Conservation (phyloP, 2,888 invertebrate genomes). For the Drosophila yooni region DNA sequence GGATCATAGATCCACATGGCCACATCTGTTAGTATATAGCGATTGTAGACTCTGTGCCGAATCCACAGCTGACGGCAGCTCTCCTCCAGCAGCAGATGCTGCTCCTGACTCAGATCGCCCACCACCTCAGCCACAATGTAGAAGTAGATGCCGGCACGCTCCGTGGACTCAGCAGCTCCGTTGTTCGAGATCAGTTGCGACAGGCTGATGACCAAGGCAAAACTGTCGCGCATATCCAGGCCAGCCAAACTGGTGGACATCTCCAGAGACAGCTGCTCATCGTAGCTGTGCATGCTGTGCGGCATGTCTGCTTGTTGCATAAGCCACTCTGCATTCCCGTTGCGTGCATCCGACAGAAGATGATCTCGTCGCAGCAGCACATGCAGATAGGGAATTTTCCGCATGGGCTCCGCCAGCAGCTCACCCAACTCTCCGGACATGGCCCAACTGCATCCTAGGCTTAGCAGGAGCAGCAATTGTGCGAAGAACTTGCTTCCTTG, state of each 20-base stretch:
- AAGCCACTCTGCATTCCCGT: slow-evolving; percentile 68
- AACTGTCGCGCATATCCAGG: slow-evolving; percentile 50
- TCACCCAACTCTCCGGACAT: slow-evolving; percentile 18
- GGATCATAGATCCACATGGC: slow-evolving; percentile 79
- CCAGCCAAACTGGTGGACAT: not conserved
- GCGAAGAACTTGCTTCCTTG: slow-evolving; percentile 2
- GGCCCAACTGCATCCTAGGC: not conserved
- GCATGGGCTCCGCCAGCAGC: slow-evolving; percentile 42
- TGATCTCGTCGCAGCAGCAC: slow-evolving; percentile 53
- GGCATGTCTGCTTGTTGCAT: slow-evolving; percentile 44
- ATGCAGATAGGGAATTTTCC: slow-evolving; percentile 52
- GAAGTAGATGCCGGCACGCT: slow-evolving; percentile 67
- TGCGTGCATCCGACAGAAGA: slow-evolving; percentile 55
- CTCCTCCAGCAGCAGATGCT: slow-evolving; percentile 46
- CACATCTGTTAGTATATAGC: slow-evolving; percentile 62
- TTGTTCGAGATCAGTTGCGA: slow-evolving; percentile 42
- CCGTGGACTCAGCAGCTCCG: slow-evolving; percentile 49
- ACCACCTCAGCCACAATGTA: slow-evolving; percentile 60
- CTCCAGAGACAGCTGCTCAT: slow-evolving; percentile 29
- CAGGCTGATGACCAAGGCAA: slow-evolving; percentile 68
- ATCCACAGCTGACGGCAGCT: slow-evolving; percentile 71
- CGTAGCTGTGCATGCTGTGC: slow-evolving; percentile 36
- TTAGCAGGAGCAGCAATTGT: slow-evolving; percentile 7
- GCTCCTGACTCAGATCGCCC: slow-evolving; percentile 10
- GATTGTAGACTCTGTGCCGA: slow-evolving; percentile 63